Percentiles rank a stretch among this genome's conserved stretches.
Conservation (phyloP, 2,888 invertebrate genomes). For the Arrhopalites spinosus region DNA sequence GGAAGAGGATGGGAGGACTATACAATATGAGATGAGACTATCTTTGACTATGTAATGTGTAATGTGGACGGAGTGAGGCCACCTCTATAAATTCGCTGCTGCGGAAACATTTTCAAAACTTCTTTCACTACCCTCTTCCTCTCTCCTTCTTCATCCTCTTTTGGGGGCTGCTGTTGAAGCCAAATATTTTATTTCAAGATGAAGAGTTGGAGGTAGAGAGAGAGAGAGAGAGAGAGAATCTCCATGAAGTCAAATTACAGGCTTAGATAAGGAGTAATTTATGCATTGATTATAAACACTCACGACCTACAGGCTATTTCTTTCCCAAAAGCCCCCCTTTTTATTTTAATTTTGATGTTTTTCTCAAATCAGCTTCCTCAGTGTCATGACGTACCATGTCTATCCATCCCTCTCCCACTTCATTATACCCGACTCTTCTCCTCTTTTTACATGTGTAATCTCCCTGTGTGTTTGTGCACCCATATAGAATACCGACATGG, state of each 20-base stretch:
- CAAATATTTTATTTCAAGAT: neutral
- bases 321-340: constrained; percentile 10
- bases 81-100: constrained; percentile 13
- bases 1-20: too few species aligned
- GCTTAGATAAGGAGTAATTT: constrained; percentile 29
- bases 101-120: neutral
- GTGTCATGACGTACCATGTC: neutral
- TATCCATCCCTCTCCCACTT: neutral
- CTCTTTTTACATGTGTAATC: neutral
- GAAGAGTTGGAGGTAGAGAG: neutral
- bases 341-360: constrained; percentile 28
- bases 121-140: neutral
- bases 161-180: neutral
- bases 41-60: too few species aligned
- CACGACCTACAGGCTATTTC: constrained; percentile 33
- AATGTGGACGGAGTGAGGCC: neutral
- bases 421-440: too few species aligned
- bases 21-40: too few species aligned
- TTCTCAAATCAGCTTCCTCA: constrained; percentile 20
- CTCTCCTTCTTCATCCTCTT: neutral
- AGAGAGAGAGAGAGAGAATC: constrained; percentile 5
- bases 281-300: constrained; percentile 40
- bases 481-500: neutral
- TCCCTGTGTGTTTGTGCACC: neutral
- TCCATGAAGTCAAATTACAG: constrained; percentile 37